These are phyloP conservation scores for Aphelocoma coerulescens DNA, from an alignment of 2,113 vertebrate genomes.

Conservation along the genomic window DNA sequence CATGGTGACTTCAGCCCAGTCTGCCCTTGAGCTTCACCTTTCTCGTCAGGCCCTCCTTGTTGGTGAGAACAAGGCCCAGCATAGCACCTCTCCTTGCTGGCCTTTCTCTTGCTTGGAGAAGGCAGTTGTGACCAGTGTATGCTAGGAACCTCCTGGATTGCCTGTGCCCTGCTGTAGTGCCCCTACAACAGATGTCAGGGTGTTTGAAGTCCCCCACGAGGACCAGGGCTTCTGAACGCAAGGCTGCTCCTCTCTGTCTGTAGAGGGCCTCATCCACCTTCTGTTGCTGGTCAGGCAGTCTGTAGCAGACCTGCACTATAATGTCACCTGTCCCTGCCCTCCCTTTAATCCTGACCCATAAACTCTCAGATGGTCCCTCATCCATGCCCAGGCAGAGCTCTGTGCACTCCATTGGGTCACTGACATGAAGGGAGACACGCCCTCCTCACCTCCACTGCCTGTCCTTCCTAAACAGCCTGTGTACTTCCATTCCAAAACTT, in stretches of 20 bases:
- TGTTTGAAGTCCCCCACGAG: neutral
- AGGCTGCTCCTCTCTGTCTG: neutral
- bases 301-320: accelerated
- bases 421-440: neutral
- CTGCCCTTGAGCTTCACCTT: neutral
- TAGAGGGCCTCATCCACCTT: neutral
- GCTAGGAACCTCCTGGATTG: neutral
- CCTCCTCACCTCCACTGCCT: neutral
- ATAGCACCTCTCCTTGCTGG: neutral
- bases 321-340: neutral
- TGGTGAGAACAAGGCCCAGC: neutral
- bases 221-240: neutral
- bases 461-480: neutral
- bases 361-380: neutral
- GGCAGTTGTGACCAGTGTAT: neutral
- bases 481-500: neutral
- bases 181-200: neutral
- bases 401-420: neutral
- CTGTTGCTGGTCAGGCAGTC: neutral
- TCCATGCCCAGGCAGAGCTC: neutral
- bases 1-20: neutral
- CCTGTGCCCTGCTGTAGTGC: neutral
- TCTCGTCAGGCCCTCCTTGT: neutral
- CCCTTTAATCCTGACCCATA: neutral
- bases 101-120: neutral